These are phyloP conservation scores for Chelonia mydas DNA, from an alignment of 2,797 vertebrate genomes.

Conservation along the genomic window DNA sequence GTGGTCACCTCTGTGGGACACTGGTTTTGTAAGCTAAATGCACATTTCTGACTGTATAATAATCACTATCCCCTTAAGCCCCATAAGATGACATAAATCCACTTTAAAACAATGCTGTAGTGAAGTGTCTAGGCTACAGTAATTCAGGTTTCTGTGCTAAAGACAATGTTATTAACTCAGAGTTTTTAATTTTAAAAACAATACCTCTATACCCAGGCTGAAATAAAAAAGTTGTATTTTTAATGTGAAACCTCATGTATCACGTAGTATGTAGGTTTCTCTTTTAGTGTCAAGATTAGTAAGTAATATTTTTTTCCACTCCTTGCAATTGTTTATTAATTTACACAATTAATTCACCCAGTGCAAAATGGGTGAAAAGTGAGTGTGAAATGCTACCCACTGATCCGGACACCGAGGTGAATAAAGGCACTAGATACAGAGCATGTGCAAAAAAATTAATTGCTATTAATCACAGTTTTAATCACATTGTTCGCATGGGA, in stretches of 20 bases:
- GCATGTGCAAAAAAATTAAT: neutral
- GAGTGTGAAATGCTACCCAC: neutral
- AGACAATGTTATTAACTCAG: neutral
- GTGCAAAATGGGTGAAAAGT: neutral
- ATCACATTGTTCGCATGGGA: too few relatives aligned
- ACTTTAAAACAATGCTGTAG: slow-evolving; percentile 41
- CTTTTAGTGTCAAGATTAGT: neutral
- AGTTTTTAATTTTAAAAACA: slow-evolving; percentile 19
- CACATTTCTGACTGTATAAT: slow-evolving; percentile 89
- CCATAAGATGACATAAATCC: slow-evolving; percentile 60
- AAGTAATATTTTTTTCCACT: slow-evolving; percentile 20
- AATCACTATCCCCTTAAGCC: slow-evolving; percentile 72
- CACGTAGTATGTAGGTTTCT: neutral
- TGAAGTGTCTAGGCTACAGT: slow-evolving; percentile 32
- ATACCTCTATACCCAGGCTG: neutral
- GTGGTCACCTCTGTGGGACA: slow-evolving; percentile 83
- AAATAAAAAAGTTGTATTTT: neutral
- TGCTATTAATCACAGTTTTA: too few relatives aligned
- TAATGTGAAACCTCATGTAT: neutral
- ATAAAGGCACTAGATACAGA: neutral
- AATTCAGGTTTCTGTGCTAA: slow-evolving; percentile 1
- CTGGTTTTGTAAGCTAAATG: slow-evolving; percentile 82
- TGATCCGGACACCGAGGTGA: neutral
- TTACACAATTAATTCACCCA: neutral
- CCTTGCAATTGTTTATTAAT: neutral